A percentile compares a stretch with the other conserved stretches of the same genome.
These are phyloP conservation scores for Pituophis catenifer DNA, from an alignment of 2,113 vertebrate species.

Conservation along the genomic window DNA sequence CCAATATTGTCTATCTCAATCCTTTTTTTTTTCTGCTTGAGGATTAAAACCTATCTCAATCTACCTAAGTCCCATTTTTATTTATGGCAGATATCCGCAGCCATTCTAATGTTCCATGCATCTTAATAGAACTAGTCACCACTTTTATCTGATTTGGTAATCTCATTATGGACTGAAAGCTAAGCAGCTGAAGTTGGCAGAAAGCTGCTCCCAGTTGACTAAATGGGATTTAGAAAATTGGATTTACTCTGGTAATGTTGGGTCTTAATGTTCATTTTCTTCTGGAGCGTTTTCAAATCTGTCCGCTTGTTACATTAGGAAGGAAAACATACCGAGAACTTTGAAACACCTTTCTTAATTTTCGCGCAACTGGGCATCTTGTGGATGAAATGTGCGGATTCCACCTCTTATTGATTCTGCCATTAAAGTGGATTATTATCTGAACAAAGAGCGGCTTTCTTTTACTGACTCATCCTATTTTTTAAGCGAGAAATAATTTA, in stretches of 20 bases:
- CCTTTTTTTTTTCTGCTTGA: background rate
- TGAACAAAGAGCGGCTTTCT: background rate
- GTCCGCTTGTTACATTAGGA: slow-evolving; percentile 37
- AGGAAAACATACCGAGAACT: slow-evolving; percentile 29
- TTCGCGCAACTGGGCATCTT: slow-evolving; percentile 30
- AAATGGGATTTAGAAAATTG: slow-evolving; percentile 60
- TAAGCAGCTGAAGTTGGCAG: slow-evolving; percentile 56
- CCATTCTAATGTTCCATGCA: rapidly evolving
- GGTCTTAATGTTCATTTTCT: slow-evolving; percentile 50
- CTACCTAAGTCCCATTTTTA: background rate
- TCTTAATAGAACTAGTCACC: background rate
- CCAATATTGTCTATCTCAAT: background rate
- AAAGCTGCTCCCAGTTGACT: slow-evolving; percentile 44
- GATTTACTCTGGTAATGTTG: slow-evolving; percentile 35
- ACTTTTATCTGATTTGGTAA: slow-evolving; percentile 4
- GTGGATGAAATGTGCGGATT: slow-evolving; percentile 33
- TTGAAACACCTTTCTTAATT: slow-evolving; percentile 43
- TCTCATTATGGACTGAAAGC: slow-evolving; percentile 40
- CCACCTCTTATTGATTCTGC: slow-evolving; percentile 19
- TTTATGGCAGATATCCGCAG: background rate
- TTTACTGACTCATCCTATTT: slow-evolving; percentile 28
- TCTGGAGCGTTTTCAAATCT: slow-evolving; percentile 49
- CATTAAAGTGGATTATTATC: background rate
- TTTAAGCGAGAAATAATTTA: slow-evolving; percentile 10
- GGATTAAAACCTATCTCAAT: background rate